Percentiles rank a stretch among this genome's conserved stretches.
These are phyloP conservation scores for Amphipoea lucens DNA, from an alignment of 2,888 invertebrate species.

Conservation along the genomic window DNA sequence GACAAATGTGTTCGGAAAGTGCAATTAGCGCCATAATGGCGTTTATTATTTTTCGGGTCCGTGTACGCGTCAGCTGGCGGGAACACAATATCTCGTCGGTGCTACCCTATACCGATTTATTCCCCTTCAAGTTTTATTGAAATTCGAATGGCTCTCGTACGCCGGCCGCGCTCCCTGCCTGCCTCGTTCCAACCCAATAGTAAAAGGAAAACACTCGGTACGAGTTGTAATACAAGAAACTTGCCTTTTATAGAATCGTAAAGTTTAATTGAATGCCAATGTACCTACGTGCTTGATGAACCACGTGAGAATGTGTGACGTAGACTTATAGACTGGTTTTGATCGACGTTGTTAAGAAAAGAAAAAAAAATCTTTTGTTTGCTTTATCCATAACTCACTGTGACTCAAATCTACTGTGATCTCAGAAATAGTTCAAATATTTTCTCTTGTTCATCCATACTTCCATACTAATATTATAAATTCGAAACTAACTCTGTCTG, in stretches of 20 bases:
- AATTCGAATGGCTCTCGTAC: slow-evolving; percentile 79
- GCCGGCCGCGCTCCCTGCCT: slow-evolving; percentile 51
- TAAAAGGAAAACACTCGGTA: slow-evolving; percentile 70
- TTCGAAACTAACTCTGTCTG: no score
- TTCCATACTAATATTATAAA: no score
- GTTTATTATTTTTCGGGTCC: slow-evolving; percentile 67
- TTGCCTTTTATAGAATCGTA: slow-evolving; percentile 47
- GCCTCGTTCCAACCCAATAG: slow-evolving; percentile 67
- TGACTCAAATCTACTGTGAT: neutral
- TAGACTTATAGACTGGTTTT: slow-evolving; percentile 38
- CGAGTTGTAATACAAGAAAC: slow-evolving; percentile 60
- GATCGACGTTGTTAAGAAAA: slow-evolving; percentile 2
- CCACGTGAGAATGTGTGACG: slow-evolving; percentile 48
- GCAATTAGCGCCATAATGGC: slow-evolving; percentile 68
- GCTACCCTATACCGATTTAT: slow-evolving; percentile 77
- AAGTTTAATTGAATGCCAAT: slow-evolving; percentile 61
- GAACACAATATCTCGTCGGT: slow-evolving; percentile 74
- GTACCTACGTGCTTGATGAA: slow-evolving; percentile 32
- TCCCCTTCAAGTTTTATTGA: slow-evolving; percentile 86
- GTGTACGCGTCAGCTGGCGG: slow-evolving; percentile 76
- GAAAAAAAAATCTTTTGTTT: slow-evolving; percentile 14
- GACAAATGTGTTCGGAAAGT: slow-evolving; percentile 61
- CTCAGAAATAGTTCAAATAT: neutral
- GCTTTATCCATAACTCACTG: slow-evolving; percentile 1
- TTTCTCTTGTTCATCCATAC: neutral